A percentile compares a stretch with the other conserved stretches of the same genome.
phyloP scores from a whole-genome alignment of 2,797 vertebrate species.

The Caiman crocodilus region DNA sequence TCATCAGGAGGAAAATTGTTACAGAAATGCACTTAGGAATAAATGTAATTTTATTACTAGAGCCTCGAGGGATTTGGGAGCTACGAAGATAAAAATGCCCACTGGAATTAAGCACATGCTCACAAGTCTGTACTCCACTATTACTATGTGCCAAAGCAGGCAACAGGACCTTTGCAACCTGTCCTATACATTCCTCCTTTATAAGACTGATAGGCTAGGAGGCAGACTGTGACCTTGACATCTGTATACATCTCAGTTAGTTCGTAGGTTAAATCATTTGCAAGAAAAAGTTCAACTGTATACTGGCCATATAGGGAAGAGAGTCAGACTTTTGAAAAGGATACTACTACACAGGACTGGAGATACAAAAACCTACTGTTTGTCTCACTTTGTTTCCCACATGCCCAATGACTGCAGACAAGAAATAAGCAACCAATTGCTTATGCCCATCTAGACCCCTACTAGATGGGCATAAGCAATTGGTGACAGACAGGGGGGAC shows the following conservation, averaged over 20 bases:
- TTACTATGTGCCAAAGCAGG: neutral
- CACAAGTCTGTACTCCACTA: neutral
- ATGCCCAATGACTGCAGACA: neutral
- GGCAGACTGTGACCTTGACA: neutral
- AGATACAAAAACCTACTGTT: neutral
- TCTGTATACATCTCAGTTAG: neutral
- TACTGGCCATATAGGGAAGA: neutral
- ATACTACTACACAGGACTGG: neutral
- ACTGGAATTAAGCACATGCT: neutral
- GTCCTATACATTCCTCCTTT: accelerated
- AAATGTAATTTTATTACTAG: neutral
- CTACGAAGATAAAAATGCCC: neutral
- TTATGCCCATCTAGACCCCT: no score
- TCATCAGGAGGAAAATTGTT: neutral
- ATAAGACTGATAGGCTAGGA: neutral
- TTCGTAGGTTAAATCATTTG: neutral
- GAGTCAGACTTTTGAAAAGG: neutral
- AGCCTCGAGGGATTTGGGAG: neutral
- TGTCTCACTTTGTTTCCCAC: accelerated
- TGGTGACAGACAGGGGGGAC: no score
- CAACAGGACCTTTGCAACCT: accelerated
- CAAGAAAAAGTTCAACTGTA: neutral
- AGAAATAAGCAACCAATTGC: accelerated
- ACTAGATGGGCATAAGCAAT: no score
- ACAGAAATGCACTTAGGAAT: neutral